Evolutionary conservation across 2,888 invertebrate species (phyloP), one percentile per base, ranked within the genome.

Genomic region (Rhagonycha fulva): DNA sequence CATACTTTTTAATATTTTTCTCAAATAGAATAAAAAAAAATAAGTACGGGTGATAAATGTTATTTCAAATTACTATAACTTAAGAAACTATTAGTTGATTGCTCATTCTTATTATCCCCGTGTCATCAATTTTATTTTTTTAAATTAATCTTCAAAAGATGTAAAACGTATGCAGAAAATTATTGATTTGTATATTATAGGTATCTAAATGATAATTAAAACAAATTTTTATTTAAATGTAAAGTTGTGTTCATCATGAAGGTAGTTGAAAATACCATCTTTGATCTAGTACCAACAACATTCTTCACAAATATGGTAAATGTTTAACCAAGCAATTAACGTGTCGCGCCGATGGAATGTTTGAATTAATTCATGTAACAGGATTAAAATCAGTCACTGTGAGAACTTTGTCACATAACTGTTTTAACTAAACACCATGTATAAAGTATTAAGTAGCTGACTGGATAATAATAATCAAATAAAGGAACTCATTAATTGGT

Each of bases 401-500:
- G 79, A 80, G 78, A 81, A 80, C 83, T 83, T 82, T 83, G 83
- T 83, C 83, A 79, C 82, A 83, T 83, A 80, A 80, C 82, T 79
- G 81, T 82, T 81, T 79, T 7, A 47, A 77, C 79, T 81, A 82
- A 82, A 82, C 82, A 81, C 77, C 81, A 80, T 81, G 81, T 82
- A 80, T 73, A 77, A 82, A 81, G 79, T 81, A 81, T 81, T 83
- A 83, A 82, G 84, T 83, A 84, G 84, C 83, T 80, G 77, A 72
- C 72, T 62, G 78, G 61, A 67, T 70, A 79, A 71, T 78, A 76
- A 75, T 79, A 78, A 78, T 78, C 78, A 77, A 61, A 72, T 77
- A 75, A 77, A 77, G 72, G 72, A 75, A 75, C 74, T 71, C 70
- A 70, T 73, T 74, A 73, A 66, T 30, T 24, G 47, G 26, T 47